Base-by-base conservation (phyloP, 2,888 invertebrate species). In the Sisyra nigra region DNA sequence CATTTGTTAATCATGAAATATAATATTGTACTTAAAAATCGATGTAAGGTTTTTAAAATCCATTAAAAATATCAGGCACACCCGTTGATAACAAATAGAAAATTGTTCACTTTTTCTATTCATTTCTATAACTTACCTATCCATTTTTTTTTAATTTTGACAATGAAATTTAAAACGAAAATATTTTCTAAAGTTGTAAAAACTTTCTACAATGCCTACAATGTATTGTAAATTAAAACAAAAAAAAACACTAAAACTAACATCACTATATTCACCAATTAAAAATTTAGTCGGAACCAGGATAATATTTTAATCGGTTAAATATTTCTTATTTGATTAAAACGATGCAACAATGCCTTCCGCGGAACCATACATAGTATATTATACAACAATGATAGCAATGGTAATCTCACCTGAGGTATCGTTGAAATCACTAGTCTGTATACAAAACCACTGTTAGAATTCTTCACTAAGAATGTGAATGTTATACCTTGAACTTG, bases 401-500 rank as follows among this genome's bases (percentile, higher is more conserved):
- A 24, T 3, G 24, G 24, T 24, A 24, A 11, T 17, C 35, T 42
- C 35, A 35, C 35, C 35, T 35, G 42, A 19, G n/a, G 35, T 34
- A 29, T 19, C 42, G 42, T 42, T 42, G 35, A 35, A 42, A 34
- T 42, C 42, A 42, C 42, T 42, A 13, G 14, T 11, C 24, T n/a
- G 18, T 13, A 24, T 34, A 34, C 10, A 35, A 18, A 35, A 35
- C 14, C 19, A 37, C 11, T 18, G 6, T n/a, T 37, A 52, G 52
- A 53, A 52, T 54, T 53, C 53, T 52, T 54, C 51, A 55, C 57
- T 54, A 57, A 54, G 59, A 62, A 60, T 64, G 59, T 51, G 66
- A 69, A 59, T 68, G 67, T 56, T 62, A 72, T 71, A 76, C 79
- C 80, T 80, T 80, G 80, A 80, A 80, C 80, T 80, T 80, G 76